Evolutionary conservation across 2,888 invertebrate species (phyloP), one percentile per base, ranked within the genome.

Genomic region (Nemotelus nigrinus): DNA sequence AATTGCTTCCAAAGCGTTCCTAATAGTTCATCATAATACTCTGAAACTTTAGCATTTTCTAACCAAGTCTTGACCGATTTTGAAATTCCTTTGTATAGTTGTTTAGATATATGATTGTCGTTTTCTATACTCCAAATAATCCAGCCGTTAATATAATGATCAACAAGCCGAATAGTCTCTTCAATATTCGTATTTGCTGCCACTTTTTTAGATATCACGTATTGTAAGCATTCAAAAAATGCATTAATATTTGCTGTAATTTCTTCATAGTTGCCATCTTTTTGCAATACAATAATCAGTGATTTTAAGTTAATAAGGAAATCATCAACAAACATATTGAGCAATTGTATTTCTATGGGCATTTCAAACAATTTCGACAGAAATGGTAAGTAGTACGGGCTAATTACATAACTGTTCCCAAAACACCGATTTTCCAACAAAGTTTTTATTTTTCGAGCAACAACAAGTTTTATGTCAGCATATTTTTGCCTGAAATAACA

Each of bases 331-430:
- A 94, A 92, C 39, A 88, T 86, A 2, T 84, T 81, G n/a, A 85
- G 78, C 39, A 83, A 81, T 2, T 80, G 47, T 43, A 83, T 83
- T 75, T 84, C 82, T 2, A 83, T 76, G 3, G 81, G 82, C 2
- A 80, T 81, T 5, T 81, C 79, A 2, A 83, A 80, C 80, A 94
- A 90, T 64, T 89, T 87, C 3, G 94, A 93, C 68, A 97, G 84
- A 79, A 97, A 88, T 7, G 95, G 95, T 77, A 96, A 87, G 77
- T 97, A 85, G 85, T 93, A 91, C 41, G 93, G 93, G 79, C 91
- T 92, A 81, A 96, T 90, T 5, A 91, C 89, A 74, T 89, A 87
- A 6, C 95, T 94, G 86, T 93, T 94, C 45, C 94, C 94, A 87
- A 93, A 91, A 0, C 94, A 96, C 71, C 93, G 95, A 83, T 90